These are phyloP conservation scores for Sebastes minor DNA, from an alignment of 2,797 vertebrate species.

Conservation along the genomic window DNA sequence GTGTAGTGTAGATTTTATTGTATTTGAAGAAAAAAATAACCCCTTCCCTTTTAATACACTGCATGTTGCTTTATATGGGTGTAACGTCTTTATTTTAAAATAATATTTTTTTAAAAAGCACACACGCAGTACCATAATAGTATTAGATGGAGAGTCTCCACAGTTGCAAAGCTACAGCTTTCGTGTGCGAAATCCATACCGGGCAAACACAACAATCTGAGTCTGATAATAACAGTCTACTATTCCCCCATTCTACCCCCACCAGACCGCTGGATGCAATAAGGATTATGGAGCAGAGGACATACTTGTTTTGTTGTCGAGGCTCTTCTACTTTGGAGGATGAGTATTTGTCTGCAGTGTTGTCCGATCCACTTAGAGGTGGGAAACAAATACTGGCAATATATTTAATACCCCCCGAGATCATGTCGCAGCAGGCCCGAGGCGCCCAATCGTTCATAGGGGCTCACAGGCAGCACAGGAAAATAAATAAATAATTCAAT, in stretches of 20 bases:
- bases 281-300: constrained; percentile 60
- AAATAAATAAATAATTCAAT: constrained; percentile 82
- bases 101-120: not conserved
- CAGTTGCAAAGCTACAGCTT: constrained; percentile 6
- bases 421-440: constrained; percentile 63
- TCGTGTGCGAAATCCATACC: constrained; percentile 37
- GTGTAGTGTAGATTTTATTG: not conserved
- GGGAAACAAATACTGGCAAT: constrained; percentile 80
- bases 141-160: not conserved
- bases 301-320: constrained; percentile 66
- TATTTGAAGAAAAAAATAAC: not conserved
- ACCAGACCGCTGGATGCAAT: constrained; percentile 47
- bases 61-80: not conserved
- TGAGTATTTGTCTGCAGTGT: constrained; percentile 69
- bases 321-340: constrained; percentile 65
- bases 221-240: constrained; percentile 43
- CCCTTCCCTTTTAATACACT: not conserved
- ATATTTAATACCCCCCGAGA: constrained; percentile 78
- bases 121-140: not conserved
- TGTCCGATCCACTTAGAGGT: constrained; percentile 70
- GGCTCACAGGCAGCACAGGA: constrained; percentile 61
- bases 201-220: constrained; percentile 40
- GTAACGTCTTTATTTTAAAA: not conserved
- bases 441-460: constrained; percentile 69
- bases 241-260: constrained; percentile 22